Base-by-base conservation (phyloP, 2,113 vertebrate genomes). In the Porphyrio hochstetteri region DNA sequence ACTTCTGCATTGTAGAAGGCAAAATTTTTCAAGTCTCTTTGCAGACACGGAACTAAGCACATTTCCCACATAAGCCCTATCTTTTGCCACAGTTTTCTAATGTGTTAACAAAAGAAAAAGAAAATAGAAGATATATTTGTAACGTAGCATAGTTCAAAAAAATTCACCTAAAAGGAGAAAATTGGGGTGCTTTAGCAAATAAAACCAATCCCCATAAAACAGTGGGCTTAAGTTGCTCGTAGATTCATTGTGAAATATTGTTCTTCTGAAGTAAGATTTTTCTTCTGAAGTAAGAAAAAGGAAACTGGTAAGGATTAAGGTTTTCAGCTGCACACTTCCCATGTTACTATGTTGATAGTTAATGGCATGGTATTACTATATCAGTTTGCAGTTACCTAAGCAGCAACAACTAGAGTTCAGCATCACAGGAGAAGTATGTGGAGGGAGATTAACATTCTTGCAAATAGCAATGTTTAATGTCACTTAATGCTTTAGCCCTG, bases 231-330 rank as follows among this genome's bases (percentile, higher is more conserved):
- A 60, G 17, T 48, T 61, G 7, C 33, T 85, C 23, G 11, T 68
- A 33, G 20, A n/a, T 33, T 5, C 7, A 10, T n/a, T 70, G 13
- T 46, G 19, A 91, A 86, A 74, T 6, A 50, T 13, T 2, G 0
- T 14, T 70, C 18, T 53, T 88, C 52, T 75, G 60, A 81, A 6
- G 23, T 70, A 63, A 83, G 24, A 64, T n/a, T n/a, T n/a, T 14
- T 70, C 18, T 53, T 88, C 52, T 75, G 60, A 81, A 6, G 23
- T 70, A 63, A 83, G 24, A 64, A 78, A 88, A 17, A 14, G 57
- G 36, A 27, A 81, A 76, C 71, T 0, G 0, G 2, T 48, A 88
- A 84, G 4, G 57, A 53, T 57, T 64, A n/a, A 53, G 5, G 9
- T 19, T 64, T 80, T 70, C 59, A 67, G 31, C 28, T 36, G 7